phyloP scores from a whole-genome alignment of 2,797 vertebrate genomes.

The Hydrocynus forskahlii region DNA sequence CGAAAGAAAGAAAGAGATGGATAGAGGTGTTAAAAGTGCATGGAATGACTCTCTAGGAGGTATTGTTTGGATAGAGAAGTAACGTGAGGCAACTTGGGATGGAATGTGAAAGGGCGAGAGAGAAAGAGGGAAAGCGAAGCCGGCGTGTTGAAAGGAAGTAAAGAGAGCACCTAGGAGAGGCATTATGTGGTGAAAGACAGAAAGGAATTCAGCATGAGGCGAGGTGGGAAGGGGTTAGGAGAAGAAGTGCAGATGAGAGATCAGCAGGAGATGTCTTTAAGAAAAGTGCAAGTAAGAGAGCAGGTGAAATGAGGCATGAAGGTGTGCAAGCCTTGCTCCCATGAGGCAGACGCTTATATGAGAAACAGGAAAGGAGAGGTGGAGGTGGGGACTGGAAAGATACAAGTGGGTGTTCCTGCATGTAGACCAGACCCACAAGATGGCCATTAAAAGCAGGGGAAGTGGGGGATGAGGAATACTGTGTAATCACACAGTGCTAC shows the following conservation, averaged over 20 bases:
- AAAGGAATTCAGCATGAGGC: constrained; percentile 21
- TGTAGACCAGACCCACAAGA: neutral
- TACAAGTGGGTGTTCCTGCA: neutral
- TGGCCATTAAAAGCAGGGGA: neutral
- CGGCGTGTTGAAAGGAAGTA: constrained; percentile 25
- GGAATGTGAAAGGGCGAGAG: constrained; percentile 15
- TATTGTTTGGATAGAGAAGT: constrained; percentile 16
- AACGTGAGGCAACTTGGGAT: constrained; percentile 28
- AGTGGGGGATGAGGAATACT: neutral
- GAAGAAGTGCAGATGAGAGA: constrained; percentile 15
- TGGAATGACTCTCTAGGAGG: constrained; percentile 20
- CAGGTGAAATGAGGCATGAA: constrained; percentile 32
- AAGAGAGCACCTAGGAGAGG: constrained; percentile 27
- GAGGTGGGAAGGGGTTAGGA: constrained; percentile 3
- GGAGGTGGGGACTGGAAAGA: neutral
- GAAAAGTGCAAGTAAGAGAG: constrained; percentile 24
- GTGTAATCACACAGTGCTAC: neutral
- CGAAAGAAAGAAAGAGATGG: constrained; percentile 23
- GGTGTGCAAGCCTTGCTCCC: constrained; percentile 20
- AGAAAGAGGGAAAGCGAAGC: neutral
- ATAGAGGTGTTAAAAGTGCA: constrained; percentile 18
- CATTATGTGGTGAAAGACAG: constrained; percentile 21
- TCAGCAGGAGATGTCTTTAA: constrained; percentile 25
- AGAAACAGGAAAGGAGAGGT: constrained; percentile 13
- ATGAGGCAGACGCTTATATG: neutral